Base-by-base conservation (phyloP, 2,888 invertebrate genomes). In the Augochlorella aurata region DNA sequence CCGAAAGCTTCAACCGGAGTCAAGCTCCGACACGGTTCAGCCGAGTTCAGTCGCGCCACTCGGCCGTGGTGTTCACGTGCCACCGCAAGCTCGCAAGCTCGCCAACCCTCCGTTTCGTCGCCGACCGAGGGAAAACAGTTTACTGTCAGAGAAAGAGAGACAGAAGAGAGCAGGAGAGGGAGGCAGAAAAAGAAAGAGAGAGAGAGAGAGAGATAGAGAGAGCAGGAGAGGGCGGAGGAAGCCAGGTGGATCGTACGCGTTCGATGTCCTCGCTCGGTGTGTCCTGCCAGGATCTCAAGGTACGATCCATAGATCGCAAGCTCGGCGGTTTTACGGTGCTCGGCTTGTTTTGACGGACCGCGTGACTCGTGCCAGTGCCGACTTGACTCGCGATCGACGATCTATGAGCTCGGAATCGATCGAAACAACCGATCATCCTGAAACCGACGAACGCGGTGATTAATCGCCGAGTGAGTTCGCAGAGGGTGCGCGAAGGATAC, bases 41-140 rank as follows among this genome's bases (percentile, higher is more conserved):
- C 86, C 87, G 91, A 91, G 91, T 92, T 91, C 91, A 91, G 92
- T 92, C 87, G 89, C 86, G 89, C 89, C 89, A 90, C 89, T 90
- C 90, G 90, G 89, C 85, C 89, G 88, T 88, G 87, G 86, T 87
- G 88, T 87, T 86, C 87, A 88, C 89, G 90, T 87, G 87, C 77
- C 76, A 85, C 77, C 86, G 80, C 74, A 85, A 75, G 73, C 85
- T 85, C 85, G 76, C 69, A 75, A 87, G 67, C 77, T 83, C 83
- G 49, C 47, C 73, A 50, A 21, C 9, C 65, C 29, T 63, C 38
- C 52, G 75, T 63, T n/a, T 63, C 61, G 47, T 54, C 58, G n/a
- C 45, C 52, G 24, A 44, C 29, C 61, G 52, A 38, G 10, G 38
- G 18, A 8, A 58, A 74, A 52, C n/a, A 68, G 21, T 24, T 24